These are phyloP conservation scores for Athalia circularis DNA, from an alignment of 2,888 invertebrate genomes.

Conservation along the genomic window DNA sequence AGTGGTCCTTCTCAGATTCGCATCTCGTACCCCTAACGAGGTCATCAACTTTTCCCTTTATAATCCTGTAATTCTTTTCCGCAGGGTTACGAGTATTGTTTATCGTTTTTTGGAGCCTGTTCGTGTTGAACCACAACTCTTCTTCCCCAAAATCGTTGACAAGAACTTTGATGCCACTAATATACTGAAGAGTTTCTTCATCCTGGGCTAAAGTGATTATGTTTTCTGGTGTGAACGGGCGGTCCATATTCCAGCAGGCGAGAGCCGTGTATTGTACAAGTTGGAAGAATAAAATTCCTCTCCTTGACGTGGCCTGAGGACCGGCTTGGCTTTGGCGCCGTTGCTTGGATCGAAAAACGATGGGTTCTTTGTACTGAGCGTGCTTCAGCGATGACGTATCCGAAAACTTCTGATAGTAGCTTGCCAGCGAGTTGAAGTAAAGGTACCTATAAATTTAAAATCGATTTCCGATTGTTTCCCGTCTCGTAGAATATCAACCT, in stretches of 20 bases:
- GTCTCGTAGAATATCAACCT: conserved; percentile 2
- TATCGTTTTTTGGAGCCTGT: conserved; percentile 71
- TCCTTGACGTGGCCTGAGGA: conserved; percentile 69
- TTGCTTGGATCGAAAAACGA: conserved; percentile 66
- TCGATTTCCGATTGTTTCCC: conserved; percentile 25
- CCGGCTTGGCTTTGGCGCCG: conserved; percentile 71
- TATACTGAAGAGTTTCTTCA: conserved; percentile 67
- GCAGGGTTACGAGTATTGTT: conserved; percentile 64
- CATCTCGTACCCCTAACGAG: conserved; percentile 69
- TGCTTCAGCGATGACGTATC: conserved; percentile 63
- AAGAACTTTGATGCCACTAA: conserved; percentile 71
- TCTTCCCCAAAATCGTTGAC: conserved; percentile 64
- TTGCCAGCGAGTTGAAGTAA: conserved; percentile 72
- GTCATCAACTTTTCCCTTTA: conserved; percentile 67
- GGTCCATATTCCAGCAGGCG: conserved; percentile 72
- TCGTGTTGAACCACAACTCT: conserved; percentile 72
- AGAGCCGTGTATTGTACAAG: conserved; percentile 70
- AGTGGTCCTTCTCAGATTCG: conserved; percentile 53
- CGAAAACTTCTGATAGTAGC: conserved; percentile 68
- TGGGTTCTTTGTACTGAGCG: conserved; percentile 63
- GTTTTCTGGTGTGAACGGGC: conserved; percentile 68
- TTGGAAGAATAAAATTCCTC: conserved; percentile 72
- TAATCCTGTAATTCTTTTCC: conserved; percentile 69
- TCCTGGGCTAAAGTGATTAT: conserved; percentile 67
- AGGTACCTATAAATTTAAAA: conserved; percentile 67